A percentile compares a stretch with the other conserved stretches of the same genome.
Conservation (phyloP, 1,140 invertebrate genomes). For the Procambarus clarkii region DNA sequence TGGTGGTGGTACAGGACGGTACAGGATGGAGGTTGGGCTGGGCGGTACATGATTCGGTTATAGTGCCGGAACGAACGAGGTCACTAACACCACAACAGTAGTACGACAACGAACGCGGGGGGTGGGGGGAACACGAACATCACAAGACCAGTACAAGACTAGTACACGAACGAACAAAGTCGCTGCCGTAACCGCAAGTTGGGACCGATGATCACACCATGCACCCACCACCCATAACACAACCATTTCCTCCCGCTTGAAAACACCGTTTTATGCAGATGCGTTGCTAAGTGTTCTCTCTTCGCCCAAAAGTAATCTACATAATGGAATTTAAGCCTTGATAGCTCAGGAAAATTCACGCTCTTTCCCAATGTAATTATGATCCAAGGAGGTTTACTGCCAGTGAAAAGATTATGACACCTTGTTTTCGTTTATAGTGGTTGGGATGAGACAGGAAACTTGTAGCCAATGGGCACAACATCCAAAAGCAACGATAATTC, state of each 20-base stretch:
- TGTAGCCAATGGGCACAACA: no score
- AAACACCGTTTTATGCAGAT: slow-evolving; percentile 14
- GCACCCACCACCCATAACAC: not conserved
- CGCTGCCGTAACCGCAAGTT: no score
- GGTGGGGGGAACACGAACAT: not conserved
- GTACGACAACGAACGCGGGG: not conserved
- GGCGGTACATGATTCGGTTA: no score
- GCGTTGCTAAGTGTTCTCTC: not conserved
- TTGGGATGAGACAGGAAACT: no score
- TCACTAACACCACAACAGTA: not conserved
- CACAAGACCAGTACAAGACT: no score
- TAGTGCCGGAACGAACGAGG: not conserved
- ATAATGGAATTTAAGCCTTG: slow-evolving; percentile 3
- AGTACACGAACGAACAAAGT: no score
- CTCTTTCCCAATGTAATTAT: not conserved
- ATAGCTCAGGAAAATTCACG: not conserved
- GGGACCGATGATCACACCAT: not conserved
- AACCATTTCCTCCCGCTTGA: not conserved
- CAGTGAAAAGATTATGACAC: not conserved
- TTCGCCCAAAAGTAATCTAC: not conserved
- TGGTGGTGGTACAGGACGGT: no score
- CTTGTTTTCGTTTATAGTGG: no score
- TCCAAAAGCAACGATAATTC: no score
- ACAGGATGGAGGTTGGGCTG: no score
- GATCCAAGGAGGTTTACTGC: not conserved